Percentiles rank a stretch among this genome's conserved stretches.
Evolutionary conservation across 2,797 vertebrate genomes (phyloP).

Genomic region (Lerista edwardsae): DNA sequence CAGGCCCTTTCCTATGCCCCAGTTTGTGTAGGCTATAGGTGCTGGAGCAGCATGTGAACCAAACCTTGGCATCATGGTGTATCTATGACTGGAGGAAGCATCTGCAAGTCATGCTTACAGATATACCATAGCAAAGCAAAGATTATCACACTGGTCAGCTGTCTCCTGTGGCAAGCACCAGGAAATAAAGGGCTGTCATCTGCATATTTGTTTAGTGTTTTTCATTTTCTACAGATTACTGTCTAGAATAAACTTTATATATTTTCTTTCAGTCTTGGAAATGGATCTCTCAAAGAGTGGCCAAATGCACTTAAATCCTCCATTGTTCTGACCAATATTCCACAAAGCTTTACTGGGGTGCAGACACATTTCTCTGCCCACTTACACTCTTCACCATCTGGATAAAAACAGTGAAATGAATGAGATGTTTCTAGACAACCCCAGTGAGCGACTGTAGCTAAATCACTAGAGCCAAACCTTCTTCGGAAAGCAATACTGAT

Average conservation of each 20-base stretch:
- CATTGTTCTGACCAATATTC: neutral
- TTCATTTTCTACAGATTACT: neutral
- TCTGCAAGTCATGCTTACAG: neutral
- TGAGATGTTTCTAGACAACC: neutral
- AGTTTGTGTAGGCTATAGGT: neutral
- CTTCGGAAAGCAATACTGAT: neutral
- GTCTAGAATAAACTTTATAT: neutral
- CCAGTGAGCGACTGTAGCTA: neutral
- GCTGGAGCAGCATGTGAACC: neutral
- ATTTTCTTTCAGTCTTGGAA: neutral
- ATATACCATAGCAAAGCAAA: neutral
- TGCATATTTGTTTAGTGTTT: neutral
- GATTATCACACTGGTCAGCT: neutral
- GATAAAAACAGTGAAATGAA: neutral
- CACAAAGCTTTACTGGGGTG: neutral
- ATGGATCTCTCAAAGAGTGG: neutral
- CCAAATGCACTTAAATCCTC: neutral
- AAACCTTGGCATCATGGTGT: neutral
- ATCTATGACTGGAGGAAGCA: neutral
- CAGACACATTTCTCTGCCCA: neutral
- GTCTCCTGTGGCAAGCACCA: neutral
- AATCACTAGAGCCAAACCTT: neutral
- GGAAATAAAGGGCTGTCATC: neutral
- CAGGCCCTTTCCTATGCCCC: neutral
- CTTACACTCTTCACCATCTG: neutral